phyloP scores from a whole-genome alignment of 2,113 vertebrate species.

The Trematomus loennbergii region DNA sequence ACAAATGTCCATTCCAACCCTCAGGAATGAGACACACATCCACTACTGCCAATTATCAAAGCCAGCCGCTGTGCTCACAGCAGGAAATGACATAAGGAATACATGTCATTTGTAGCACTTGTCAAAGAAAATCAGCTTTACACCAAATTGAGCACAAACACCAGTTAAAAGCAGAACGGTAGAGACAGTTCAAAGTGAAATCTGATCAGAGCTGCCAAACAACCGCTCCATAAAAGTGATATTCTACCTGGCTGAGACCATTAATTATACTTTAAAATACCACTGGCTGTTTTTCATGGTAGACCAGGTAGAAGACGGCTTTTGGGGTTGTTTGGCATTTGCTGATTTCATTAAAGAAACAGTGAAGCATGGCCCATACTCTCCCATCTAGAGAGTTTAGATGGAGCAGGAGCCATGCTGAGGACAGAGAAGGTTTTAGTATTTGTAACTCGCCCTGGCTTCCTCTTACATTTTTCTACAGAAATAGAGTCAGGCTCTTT shows the following conservation, averaged over 20 bases:
- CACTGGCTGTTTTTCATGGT: neutral
- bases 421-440: slow-evolving; percentile 55
- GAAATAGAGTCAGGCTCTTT: slow-evolving; percentile 47
- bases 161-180: slow-evolving; percentile 64
- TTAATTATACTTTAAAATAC: slow-evolving; percentile 2
- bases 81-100: slow-evolving; percentile 80
- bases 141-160: slow-evolving; percentile 72
- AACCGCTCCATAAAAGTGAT: slow-evolving; percentile 24
- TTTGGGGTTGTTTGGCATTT: slow-evolving; percentile 69
- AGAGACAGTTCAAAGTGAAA: slow-evolving; percentile 69
- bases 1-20: slow-evolving; percentile 70
- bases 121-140: slow-evolving; percentile 76
- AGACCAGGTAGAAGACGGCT: neutral
- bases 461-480: slow-evolving; percentile 67
- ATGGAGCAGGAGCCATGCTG: slow-evolving; percentile 70
- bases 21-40: slow-evolving; percentile 72
- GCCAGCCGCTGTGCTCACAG: slow-evolving; percentile 70
- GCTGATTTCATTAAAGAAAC: slow-evolving; percentile 61
- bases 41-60: slow-evolving; percentile 80
- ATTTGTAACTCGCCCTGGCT: slow-evolving; percentile 58
- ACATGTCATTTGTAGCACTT: slow-evolving; percentile 73
- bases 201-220: slow-evolving; percentile 76
- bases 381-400: slow-evolving; percentile 60
- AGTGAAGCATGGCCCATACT: slow-evolving; percentile 60
- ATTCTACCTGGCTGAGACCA: slow-evolving; percentile 29